These are phyloP conservation scores for Eupithecia inturbata DNA, from an alignment of 2,888 invertebrate species.

Conservation along the genomic window DNA sequence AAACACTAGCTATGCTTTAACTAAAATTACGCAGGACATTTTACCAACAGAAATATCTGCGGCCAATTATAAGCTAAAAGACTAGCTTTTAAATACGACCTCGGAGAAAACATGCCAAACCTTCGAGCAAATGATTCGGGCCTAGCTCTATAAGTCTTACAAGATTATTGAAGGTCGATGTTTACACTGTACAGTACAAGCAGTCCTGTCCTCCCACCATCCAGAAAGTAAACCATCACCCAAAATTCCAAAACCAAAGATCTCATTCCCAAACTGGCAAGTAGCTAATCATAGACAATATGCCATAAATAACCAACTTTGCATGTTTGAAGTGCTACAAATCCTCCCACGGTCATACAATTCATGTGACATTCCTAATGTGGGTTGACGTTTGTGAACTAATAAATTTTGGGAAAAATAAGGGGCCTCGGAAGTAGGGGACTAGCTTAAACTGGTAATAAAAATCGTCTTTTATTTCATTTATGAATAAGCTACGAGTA, in stretches of 20 bases:
- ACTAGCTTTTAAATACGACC: background rate
- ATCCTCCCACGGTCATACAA: constrained; percentile 45
- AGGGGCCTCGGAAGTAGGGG: constrained; percentile 30
- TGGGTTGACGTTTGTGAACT: constrained; percentile 40
- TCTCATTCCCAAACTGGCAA: constrained; percentile 27
- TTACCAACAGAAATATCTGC: background rate
- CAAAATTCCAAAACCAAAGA: constrained; percentile 23
- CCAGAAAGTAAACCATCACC: constrained; percentile 10
- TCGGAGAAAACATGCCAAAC: background rate
- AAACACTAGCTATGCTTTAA: background rate
- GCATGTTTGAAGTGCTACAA: constrained; percentile 35
- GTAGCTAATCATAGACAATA: constrained; percentile 37
- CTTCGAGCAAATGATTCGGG: background rate
- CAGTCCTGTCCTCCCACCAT: constrained; percentile 10
- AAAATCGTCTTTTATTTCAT: background rate
- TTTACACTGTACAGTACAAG: background rate
- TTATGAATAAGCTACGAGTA: constrained; percentile 1
- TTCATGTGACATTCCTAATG: constrained; percentile 37
- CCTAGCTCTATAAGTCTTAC: background rate
- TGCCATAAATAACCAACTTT: constrained; percentile 37
- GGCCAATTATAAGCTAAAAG: background rate
- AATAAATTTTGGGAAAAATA: constrained; percentile 40
- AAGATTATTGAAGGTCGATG: background rate
- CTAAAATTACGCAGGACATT: background rate
- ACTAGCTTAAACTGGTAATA: constrained; percentile 18